These are phyloP conservation scores for Drosophila athabasca DNA, from an alignment of 1,140 invertebrate species.

Conservation along the genomic window DNA sequence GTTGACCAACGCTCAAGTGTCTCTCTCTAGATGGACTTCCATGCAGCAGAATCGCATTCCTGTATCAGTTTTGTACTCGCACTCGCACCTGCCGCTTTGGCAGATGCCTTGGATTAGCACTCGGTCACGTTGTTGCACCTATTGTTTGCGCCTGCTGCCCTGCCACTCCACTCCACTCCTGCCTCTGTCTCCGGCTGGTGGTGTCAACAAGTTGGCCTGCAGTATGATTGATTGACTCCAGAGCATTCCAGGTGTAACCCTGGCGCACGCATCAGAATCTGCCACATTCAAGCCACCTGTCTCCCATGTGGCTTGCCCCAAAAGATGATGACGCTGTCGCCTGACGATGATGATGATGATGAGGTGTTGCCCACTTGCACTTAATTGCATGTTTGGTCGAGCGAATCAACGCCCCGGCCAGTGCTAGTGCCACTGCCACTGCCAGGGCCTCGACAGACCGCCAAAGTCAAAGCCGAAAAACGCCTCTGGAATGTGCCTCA, in stretches of 20 bases:
- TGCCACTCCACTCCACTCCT: slow-evolving; percentile 11
- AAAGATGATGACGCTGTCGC: slow-evolving; percentile 14
- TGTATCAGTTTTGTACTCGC: slow-evolving; percentile 8
- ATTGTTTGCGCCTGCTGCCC: slow-evolving; percentile 16
- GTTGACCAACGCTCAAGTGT: no score
- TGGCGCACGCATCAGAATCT: slow-evolving; percentile 38
- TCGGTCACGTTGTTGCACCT: slow-evolving; percentile 49
- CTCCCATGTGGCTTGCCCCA: slow-evolving; percentile 4
- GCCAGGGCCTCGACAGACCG: slow-evolving; percentile 18
- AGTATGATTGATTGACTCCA: slow-evolving; percentile 51
- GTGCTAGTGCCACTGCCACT: slow-evolving; percentile 1
- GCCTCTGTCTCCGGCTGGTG: slow-evolving; percentile 15
- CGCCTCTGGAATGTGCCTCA: slow-evolving; percentile 55
- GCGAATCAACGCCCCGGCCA: slow-evolving; percentile 66
- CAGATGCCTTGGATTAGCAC: slow-evolving; percentile 51
- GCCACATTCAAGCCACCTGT: slow-evolving; percentile 43
- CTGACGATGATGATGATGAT: slow-evolving; percentile 21
- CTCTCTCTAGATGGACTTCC: no score
- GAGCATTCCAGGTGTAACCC: slow-evolving; percentile 16
- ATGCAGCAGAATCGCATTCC: no score
- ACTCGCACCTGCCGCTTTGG: slow-evolving; percentile 41
- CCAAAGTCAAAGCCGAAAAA: slow-evolving; percentile 52
- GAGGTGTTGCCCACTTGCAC: slow-evolving; percentile 74
- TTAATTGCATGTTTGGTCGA: slow-evolving; percentile 74
- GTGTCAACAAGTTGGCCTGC: slow-evolving; percentile 43